These are phyloP conservation scores for Gymnocheta viridis DNA, from an alignment of 2,888 invertebrate genomes.

Conservation along the genomic window DNA sequence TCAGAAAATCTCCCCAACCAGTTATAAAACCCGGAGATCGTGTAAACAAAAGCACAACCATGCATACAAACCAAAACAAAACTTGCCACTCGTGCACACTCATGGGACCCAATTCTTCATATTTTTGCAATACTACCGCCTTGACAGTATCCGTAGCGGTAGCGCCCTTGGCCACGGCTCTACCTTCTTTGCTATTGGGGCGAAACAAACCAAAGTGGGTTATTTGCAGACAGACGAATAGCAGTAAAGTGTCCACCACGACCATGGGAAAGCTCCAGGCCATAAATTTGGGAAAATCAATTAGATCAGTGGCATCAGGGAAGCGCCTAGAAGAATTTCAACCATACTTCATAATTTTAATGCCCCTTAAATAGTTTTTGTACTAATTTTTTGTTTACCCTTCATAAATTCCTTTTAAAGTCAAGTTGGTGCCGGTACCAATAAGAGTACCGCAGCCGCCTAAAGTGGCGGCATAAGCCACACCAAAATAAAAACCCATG, in stretches of 20 bases:
- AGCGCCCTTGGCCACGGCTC: constrained; percentile 59
- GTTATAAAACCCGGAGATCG: constrained; percentile 65
- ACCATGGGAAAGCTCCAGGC: constrained; percentile 73
- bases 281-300: constrained; percentile 75
- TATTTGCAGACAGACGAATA: constrained; percentile 73
- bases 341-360: neutral
- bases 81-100: constrained; percentile 68
- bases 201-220: constrained; percentile 78
- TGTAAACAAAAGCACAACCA: constrained; percentile 64
- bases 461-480: constrained; percentile 89
- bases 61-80: constrained; percentile 54
- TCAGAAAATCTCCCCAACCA: constrained; percentile 66
- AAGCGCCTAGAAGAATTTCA: constrained; percentile 73
- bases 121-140: constrained; percentile 56
- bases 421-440: constrained; percentile 91
- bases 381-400: too few species aligned
- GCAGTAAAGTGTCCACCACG: constrained; percentile 67
- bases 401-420: constrained; percentile 89
- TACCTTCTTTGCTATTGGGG: constrained; percentile 67
- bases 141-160: constrained; percentile 52
- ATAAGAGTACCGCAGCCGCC: constrained; percentile 89
- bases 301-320: constrained; percentile 72
- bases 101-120: constrained; percentile 66
- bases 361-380: neutral
- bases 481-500: constrained; percentile 88